Conservation (phyloP, 2,797 vertebrate species). For the Malacoctenus gilli region DNA sequence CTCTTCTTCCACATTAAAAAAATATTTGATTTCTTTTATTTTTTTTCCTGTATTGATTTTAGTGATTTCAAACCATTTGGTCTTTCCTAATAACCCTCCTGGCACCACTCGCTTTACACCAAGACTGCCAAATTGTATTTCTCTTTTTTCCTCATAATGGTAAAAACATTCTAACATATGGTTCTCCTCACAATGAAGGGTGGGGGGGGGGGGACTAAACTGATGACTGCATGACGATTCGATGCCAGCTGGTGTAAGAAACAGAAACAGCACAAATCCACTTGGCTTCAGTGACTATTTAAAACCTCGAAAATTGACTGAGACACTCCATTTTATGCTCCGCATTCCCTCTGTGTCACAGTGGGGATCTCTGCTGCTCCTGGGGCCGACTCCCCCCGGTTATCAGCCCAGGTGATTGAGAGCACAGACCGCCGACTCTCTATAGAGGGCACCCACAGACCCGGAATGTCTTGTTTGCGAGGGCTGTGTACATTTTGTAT, state of each 20-base stretch:
- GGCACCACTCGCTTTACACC: constrained; percentile 2
- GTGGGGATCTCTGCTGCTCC: constrained; percentile 50
- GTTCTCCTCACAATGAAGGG: constrained; percentile 21
- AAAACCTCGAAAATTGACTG: constrained; percentile 7
- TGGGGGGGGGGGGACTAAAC: constrained; percentile 20
- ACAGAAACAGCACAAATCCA: constrained; percentile 22
- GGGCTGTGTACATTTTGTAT: constrained; percentile 74
- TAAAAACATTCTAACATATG: constrained; percentile 22
- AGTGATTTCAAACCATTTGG: too few relatives aligned
- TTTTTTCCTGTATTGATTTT: too few relatives aligned
- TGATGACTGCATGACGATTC: constrained; percentile 13
- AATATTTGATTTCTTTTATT: too few relatives aligned
- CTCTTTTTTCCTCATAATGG: background rate
- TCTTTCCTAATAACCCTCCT: constrained; percentile 24
- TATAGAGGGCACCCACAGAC: constrained; percentile 91
- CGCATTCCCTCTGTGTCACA: constrained; percentile 30
- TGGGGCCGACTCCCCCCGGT: constrained; percentile 56
- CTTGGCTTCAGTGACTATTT: constrained; percentile 9
- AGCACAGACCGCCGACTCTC: constrained; percentile 81
- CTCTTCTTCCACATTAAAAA: too few relatives aligned
- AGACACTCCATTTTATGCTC: constrained; percentile 16
- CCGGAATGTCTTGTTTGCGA: constrained; percentile 84
- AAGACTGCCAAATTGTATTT: constrained; percentile 19
- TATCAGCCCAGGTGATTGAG: constrained; percentile 68
- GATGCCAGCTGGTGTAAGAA: constrained; percentile 17